Conservation (phyloP, 2,888 invertebrate species). For the Seladonia tumulorum region DNA sequence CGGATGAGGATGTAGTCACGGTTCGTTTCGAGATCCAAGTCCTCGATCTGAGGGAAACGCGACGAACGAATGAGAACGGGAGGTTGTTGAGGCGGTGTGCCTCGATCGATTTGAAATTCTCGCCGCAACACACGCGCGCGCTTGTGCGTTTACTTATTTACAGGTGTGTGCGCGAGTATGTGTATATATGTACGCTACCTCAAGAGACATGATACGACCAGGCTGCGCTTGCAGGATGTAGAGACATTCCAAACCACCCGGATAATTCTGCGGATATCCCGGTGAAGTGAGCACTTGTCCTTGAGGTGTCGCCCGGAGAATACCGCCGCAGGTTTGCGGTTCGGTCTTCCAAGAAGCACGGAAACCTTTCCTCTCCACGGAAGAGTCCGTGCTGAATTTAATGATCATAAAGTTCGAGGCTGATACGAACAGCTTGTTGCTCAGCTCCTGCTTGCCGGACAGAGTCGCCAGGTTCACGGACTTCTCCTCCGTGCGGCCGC, state of each 20-base stretch:
- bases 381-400: slow-evolving; percentile 97
- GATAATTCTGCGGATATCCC: slow-evolving; percentile 96
- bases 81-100: neutral
- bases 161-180: neutral
- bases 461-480: slow-evolving; percentile 95
- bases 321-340: slow-evolving; percentile 96
- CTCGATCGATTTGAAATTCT: neutral
- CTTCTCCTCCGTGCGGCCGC: slow-evolving; percentile 97
- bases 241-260: slow-evolving; percentile 97
- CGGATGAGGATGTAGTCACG: slow-evolving; percentile 95
- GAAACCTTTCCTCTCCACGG: slow-evolving; percentile 97
- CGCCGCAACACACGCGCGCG: neutral
- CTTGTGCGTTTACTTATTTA: neutral
- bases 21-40: slow-evolving; percentile 92
- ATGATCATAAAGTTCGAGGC: slow-evolving; percentile 99
- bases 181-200: slow-evolving; percentile 85
- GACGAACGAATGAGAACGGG: neutral
- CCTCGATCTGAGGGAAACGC: slow-evolving; percentile 87
- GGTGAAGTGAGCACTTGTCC: slow-evolving; percentile 95
- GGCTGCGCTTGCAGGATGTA: slow-evolving; percentile 96
- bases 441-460: slow-evolving; percentile 95
- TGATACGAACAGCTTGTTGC: slow-evolving; percentile 94
- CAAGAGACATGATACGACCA: slow-evolving; percentile 96
- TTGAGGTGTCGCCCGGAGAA: slow-evolving; percentile 93
- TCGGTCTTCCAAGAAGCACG: slow-evolving; percentile 97